Evolutionary conservation across 2,113 vertebrate genomes (phyloP).

Genomic region (Aegotheles bennettii): DNA sequence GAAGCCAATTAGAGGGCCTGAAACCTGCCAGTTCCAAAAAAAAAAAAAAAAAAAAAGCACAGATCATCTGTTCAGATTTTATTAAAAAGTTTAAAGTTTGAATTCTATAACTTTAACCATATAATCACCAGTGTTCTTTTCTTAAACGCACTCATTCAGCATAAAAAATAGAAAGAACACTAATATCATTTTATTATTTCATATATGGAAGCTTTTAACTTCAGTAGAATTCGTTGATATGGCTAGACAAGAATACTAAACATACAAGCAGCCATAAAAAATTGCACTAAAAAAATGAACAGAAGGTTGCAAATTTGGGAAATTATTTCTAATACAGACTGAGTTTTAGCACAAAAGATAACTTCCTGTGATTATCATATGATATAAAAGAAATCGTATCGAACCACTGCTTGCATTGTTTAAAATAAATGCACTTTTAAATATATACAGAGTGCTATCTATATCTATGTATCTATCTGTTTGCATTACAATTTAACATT

Average conservation of each 20-base stretch:
- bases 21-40: conserved; percentile 71
- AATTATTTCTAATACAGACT: conserved; percentile 44
- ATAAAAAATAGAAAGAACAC: not conserved
- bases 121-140: conserved; percentile 47
- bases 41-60: conserved; percentile 40
- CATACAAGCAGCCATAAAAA: conserved; percentile 33
- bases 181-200: not conserved
- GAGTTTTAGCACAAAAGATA: conserved; percentile 6
- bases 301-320: conserved; percentile 40
- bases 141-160: not conserved
- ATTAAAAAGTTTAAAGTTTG: conserved; percentile 72
- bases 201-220: not conserved
- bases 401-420: not conserved
- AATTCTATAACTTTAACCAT: conserved; percentile 64
- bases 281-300: conserved; percentile 22
- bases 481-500: not conserved
- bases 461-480: not conserved
- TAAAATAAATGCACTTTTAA: not conserved
- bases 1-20: conserved; percentile 75
- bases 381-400: not conserved
- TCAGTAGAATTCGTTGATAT: conserved; percentile 6
- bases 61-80: conserved; percentile 74
- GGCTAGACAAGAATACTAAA: conserved; percentile 40
- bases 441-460: not conserved
- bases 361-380: not conserved